A percentile compares a stretch with the other conserved stretches of the same genome.
Evolutionary conservation across 2,888 invertebrate species (phyloP).

Genomic region (Cataglyphis cursor): DNA sequence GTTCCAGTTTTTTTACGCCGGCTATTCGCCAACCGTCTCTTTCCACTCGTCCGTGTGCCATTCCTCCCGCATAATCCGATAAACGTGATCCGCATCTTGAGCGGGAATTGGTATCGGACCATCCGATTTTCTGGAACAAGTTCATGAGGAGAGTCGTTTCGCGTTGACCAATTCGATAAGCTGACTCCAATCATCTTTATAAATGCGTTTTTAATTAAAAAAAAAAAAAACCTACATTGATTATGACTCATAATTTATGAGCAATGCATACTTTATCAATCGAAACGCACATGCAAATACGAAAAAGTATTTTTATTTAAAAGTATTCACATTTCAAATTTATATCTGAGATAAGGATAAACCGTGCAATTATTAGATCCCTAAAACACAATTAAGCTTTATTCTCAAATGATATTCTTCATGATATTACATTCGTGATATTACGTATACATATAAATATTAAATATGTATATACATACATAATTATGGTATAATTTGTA

Average conservation of each 20-base stretch:
- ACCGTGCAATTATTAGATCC: neutral
- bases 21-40: neutral
- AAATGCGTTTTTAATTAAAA: conserved; percentile 39
- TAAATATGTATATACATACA: too few relatives aligned
- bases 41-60: conserved; percentile 42
- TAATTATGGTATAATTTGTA: neutral
- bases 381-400: neutral
- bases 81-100: conserved; percentile 71
- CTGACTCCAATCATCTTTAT: conserved; percentile 23
- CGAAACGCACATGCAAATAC: neutral
- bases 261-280: neutral
- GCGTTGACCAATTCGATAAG: conserved; percentile 3
- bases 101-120: conserved; percentile 58
- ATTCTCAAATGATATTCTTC: neutral
- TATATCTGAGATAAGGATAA: neutral
- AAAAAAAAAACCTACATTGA: conserved; percentile 4
- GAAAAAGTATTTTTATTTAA: conserved; percentile 16
- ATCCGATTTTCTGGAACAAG: conserved; percentile 42
- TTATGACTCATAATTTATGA: neutral
- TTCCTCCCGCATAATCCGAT: conserved; percentile 70
- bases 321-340: neutral
- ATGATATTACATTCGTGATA: too few relatives aligned
- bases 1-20: conserved; percentile 18
- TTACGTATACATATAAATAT: too few relatives aligned
- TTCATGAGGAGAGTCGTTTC: conserved; percentile 40